Base-by-base conservation (phyloP, 2,888 invertebrate species). In the Aphrophora alni region DNA sequence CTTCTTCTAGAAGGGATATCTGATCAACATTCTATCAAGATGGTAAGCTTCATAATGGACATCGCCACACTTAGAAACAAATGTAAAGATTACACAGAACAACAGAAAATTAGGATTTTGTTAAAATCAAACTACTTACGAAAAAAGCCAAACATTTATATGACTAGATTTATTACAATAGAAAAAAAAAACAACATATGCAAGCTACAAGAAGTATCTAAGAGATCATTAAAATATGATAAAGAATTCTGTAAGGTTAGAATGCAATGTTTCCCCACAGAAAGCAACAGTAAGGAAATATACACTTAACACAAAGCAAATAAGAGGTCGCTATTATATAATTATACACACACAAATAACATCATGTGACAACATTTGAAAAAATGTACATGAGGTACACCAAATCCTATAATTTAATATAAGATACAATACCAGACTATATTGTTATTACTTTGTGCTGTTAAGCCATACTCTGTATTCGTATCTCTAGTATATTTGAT, bases 401-500 rank as follows among this genome's bases (percentile, higher is more conserved):
- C 78, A 78, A 78, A 78, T 77, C 72, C 76, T 80, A 80, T 76
- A 72, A 77, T 80, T 73, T 78, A 80, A 72, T 72, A 76, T 76
- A 76, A 76, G 80, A 77, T 77, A 80, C 77, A 80, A 72, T 72
- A 77, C 77, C 80, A 75, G 81, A 81, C 77, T 69, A 77, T 81
- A 81, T 73, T 44, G 69, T 79, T 75, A 80, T 77, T 81, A 81
- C 68, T 81, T 81, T 81, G 81, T 81, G 81, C 81, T 78, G 80
- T 78, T n/a, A 81, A 81, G 81, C 81, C 70, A 70, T 81, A 74
- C 75, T 81, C 78, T 83, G 83, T 84, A 83, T 84, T 82, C 83
- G 84, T 84, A 84, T 83, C 84, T 77, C 84, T 84, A 84, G 84
- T 84, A 84, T 83, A 17, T 59, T 59, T 59, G 59, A 59, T 21